These are phyloP conservation scores for Drosophila maculinotata DNA, from an alignment of 2,888 invertebrate genomes.

Conservation along the genomic window DNA sequence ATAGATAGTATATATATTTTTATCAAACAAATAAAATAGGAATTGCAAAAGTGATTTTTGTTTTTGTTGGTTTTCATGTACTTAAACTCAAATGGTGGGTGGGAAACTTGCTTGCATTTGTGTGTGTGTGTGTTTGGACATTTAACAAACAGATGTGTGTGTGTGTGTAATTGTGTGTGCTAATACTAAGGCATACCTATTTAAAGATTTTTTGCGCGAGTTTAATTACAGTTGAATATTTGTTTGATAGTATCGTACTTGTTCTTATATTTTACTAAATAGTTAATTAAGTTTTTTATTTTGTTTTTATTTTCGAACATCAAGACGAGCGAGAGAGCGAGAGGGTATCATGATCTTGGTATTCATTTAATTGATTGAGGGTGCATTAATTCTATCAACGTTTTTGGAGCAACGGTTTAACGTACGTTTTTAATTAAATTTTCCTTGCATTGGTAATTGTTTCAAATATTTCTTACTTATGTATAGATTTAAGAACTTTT, in stretches of 20 bases:
- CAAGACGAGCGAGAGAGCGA: slow-evolving; percentile 57
- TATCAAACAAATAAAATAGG: slow-evolving; percentile 1
- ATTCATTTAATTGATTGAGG: slow-evolving; percentile 34
- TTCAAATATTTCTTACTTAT: slow-evolving; percentile 32
- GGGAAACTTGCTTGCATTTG: slow-evolving; percentile 11
- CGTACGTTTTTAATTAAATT: slow-evolving; percentile 41
- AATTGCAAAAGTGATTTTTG: not conserved
- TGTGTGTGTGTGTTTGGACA: slow-evolving; percentile 4
- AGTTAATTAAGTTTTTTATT: slow-evolving; percentile 26
- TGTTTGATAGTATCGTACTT: slow-evolving; percentile 32
- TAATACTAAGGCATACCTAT: slow-evolving; percentile 77
- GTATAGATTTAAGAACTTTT: slow-evolving; percentile 6
- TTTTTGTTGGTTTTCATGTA: not conserved
- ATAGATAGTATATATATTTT: not conserved
- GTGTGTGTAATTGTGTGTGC: slow-evolving; percentile 29
- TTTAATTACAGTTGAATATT: slow-evolving; percentile 60
- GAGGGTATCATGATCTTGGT: slow-evolving; percentile 47
- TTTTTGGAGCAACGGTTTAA: slow-evolving; percentile 81
- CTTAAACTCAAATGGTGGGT: slow-evolving; percentile 11
- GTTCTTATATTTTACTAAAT: slow-evolving; percentile 26
- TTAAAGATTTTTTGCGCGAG: slow-evolving; percentile 79
- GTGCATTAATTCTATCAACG: slow-evolving; percentile 48
- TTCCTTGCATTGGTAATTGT: slow-evolving; percentile 35
- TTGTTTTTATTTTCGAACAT: slow-evolving; percentile 36
- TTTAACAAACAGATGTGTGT: not conserved